Percentiles rank a stretch among this genome's conserved stretches.
Conservation (phyloP, 92 coral and sea anemone genomes). For the Porites lobata region DNA sequence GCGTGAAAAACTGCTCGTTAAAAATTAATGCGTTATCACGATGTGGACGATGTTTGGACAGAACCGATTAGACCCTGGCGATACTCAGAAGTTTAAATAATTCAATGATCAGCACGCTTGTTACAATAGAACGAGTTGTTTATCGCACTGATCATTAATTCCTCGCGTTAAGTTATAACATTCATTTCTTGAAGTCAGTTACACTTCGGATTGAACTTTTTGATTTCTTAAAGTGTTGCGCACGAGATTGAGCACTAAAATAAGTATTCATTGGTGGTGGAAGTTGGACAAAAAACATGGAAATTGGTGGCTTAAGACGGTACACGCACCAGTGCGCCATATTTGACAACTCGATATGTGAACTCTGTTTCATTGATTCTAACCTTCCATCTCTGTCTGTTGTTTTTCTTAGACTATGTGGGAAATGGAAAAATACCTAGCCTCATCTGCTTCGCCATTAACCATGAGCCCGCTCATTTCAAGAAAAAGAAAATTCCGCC, state of each 20-base stretch:
- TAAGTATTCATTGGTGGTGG: background rate
- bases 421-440: conserved; percentile 96
- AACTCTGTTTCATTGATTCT: conserved; percentile 5
- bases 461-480: conserved; percentile 80
- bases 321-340: conserved; percentile 28
- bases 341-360: conserved; percentile 13
- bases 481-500: conserved; percentile 95
- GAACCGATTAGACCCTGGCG: background rate
- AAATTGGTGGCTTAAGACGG: background rate
- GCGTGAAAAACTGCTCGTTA: background rate
- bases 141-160: conserved; percentile 31
- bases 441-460: conserved; percentile 90
- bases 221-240: background rate
- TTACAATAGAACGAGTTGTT: conserved; percentile 28
- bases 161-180: background rate
- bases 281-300: conserved; percentile 18
- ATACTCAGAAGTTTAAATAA: background rate
- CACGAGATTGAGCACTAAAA: background rate
- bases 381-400: background rate
- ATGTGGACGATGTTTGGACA: background rate
- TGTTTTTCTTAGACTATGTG: conserved; percentile 80
- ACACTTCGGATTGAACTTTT: background rate
- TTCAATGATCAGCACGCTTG: conserved; percentile 7
- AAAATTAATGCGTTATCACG: background rate
- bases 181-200: background rate